phyloP scores from a whole-genome alignment of 2,113 vertebrate species.

The Prolemur simus region DNA sequence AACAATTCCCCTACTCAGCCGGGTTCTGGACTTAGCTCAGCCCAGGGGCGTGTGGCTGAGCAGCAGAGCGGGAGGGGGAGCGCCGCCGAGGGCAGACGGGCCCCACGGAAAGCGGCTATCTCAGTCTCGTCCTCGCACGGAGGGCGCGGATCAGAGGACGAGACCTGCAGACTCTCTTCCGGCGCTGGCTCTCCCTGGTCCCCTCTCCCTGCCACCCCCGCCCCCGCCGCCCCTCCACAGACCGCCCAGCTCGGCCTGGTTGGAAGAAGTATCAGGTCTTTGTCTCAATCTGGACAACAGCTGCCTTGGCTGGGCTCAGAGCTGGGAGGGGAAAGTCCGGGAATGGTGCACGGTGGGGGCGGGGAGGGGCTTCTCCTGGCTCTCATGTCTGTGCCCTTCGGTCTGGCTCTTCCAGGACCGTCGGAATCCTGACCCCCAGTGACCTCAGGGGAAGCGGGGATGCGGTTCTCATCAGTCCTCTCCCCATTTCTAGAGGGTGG shows the following conservation, averaged over 20 bases:
- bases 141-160: not conserved
- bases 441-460: not conserved
- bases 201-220: not conserved
- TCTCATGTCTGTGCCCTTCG: not conserved
- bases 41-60: conserved; percentile 81
- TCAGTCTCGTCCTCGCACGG: not conserved
- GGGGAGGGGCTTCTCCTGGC: not conserved
- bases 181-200: not conserved
- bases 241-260: conserved; percentile 8
- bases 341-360: not conserved
- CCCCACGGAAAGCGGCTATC: conserved; percentile 66
- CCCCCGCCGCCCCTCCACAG: not conserved
- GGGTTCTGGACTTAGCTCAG: conserved; percentile 84
- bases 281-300: conserved; percentile 69
- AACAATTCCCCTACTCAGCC: conserved; percentile 89
- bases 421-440: not conserved
- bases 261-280: conserved; percentile 56
- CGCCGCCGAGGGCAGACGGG: conserved; percentile 46
- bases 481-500: not conserved
- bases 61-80: conserved; percentile 56
- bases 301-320: conserved; percentile 47
- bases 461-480: not conserved
- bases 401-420: not conserved
- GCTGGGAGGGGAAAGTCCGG: not conserved
- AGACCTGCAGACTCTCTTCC: not conserved